Evolutionary conservation across 2,888 invertebrate genomes (phyloP), one percentile per base, ranked within the genome.

Genomic region (Andrena trimmerana): DNA sequence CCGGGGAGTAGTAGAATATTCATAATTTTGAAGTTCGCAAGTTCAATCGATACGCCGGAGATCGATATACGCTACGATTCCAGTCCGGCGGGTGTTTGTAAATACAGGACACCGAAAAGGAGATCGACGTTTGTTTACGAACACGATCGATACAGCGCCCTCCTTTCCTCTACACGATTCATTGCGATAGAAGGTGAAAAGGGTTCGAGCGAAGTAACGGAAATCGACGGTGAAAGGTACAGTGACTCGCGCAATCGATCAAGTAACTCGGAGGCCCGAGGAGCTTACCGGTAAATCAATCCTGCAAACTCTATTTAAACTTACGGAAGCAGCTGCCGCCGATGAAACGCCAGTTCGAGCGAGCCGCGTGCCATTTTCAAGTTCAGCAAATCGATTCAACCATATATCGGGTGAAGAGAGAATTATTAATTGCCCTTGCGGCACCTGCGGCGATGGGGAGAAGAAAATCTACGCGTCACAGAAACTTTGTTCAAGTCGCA

Each of bases 1-100:
- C 60, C 59, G 20, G 52, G 62, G 68, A 62, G 27, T 33, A 50
- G 33, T 16, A 10, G 54, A 68, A n/a, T 33, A 13, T 33, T 6
- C 8, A n/a, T 8, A 24, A 60, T 7, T 48, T 71, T 54, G 27
- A 33, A 48, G 1, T 2, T n/a, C 7, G n/a, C 10, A 29, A 52
- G n/a, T 52, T 52, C 24, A 42, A 42, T 33, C 48, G 31, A 67
- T 50, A 24, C 8, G n/a, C 8, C 36, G 10, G 27, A 10, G 57
- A 69, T 69, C 57, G 69, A 57, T 16, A 33, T 6, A 16, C 24
- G 13, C 16, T 29, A 27, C 20, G 5, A 42, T 24, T 24, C 16
- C 8, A 48, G 20, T 1, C 16, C n/a, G 16, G 16, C 16, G 5
- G 7, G n/a, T 10, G 2, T 20, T 24, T 3, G 7, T 20, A 29